Percentiles rank a stretch among this genome's conserved stretches.
These are phyloP conservation scores for Agriopis leucophaearia DNA, from an alignment of 2,888 invertebrate species.

Conservation along the genomic window DNA sequence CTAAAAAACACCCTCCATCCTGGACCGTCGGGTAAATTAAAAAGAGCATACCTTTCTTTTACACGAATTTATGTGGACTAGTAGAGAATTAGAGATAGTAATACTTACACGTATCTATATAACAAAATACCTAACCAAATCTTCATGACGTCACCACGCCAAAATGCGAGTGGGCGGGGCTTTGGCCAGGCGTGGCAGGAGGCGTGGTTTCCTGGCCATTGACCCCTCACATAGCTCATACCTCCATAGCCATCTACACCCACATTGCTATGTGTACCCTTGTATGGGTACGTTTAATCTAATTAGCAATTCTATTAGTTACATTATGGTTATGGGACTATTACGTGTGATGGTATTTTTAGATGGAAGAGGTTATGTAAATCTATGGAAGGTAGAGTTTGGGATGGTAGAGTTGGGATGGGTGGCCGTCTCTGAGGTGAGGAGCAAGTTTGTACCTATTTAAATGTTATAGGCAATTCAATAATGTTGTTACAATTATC, in stretches of 20 bases:
- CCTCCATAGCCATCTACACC: constrained; percentile 40
- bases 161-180: constrained; percentile 69
- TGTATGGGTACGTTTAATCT: constrained; percentile 56
- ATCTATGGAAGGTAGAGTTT: too few species aligned
- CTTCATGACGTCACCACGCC: constrained; percentile 53
- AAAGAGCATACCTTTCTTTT: not conserved
- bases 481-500: too few species aligned
- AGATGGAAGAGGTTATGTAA: constrained; percentile 11
- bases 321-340: constrained; percentile 44
- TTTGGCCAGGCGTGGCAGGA: constrained; percentile 62
- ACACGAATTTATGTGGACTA: not conserved
- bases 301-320: constrained; percentile 77
- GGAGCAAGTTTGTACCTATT: too few species aligned
- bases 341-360: constrained; percentile 41
- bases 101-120: not conserved
- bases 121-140: constrained; percentile 25
- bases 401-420: too few species aligned
- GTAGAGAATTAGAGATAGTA: not conserved
- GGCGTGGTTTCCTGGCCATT: constrained; percentile 75
- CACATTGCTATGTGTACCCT: constrained; percentile 42
- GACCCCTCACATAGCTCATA: constrained; percentile 56
- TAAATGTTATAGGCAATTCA: too few species aligned
- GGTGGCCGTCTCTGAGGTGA: too few species aligned
- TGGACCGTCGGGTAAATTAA: not conserved
- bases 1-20: not conserved